phyloP scores from a whole-genome alignment of 2,113 vertebrate genomes.

The Junco hyemalis region DNA sequence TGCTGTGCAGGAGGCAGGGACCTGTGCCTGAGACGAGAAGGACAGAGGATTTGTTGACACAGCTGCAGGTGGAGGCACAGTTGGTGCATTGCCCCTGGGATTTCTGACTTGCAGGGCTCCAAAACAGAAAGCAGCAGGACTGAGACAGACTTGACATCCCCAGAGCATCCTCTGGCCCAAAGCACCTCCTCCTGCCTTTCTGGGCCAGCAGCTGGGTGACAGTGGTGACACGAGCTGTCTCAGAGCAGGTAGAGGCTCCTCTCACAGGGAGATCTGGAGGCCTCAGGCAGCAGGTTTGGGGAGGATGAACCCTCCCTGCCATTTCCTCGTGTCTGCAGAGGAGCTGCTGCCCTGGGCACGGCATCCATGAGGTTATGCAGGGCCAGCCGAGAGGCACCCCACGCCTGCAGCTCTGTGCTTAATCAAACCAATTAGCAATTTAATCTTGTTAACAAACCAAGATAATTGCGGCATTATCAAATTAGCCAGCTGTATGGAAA shows the following conservation, averaged over 20 bases:
- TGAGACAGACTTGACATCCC: not conserved
- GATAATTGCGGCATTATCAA: conserved; percentile 66
- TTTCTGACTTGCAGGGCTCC: not conserved
- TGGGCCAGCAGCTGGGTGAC: not conserved
- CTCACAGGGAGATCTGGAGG: not conserved
- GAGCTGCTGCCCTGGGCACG: not conserved
- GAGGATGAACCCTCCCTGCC: not conserved
- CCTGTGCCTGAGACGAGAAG: not conserved
- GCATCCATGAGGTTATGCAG: not conserved
- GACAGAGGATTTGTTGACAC: not conserved
- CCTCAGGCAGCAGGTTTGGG: not conserved
- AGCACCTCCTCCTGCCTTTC: not conserved
- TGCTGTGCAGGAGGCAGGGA: not conserved
- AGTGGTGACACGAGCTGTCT: not conserved
- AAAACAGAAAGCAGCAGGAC: not conserved
- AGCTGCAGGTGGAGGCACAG: not conserved
- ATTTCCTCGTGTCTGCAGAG: not conserved
- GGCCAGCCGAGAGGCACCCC: not conserved
- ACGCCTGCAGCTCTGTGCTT: conserved; percentile 22
- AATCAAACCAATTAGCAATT: conserved; percentile 66
- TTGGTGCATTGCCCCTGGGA: not conserved
- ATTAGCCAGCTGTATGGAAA: conserved; percentile 62
- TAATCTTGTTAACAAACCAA: conserved; percentile 67
- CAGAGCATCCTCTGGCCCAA: not conserved
- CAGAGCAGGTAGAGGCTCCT: not conserved